A percentile compares a stretch with the other conserved stretches of the same genome.
These are phyloP conservation scores for Ectemnius lituratus DNA, from an alignment of 2,888 invertebrate genomes.

Conservation along the genomic window DNA sequence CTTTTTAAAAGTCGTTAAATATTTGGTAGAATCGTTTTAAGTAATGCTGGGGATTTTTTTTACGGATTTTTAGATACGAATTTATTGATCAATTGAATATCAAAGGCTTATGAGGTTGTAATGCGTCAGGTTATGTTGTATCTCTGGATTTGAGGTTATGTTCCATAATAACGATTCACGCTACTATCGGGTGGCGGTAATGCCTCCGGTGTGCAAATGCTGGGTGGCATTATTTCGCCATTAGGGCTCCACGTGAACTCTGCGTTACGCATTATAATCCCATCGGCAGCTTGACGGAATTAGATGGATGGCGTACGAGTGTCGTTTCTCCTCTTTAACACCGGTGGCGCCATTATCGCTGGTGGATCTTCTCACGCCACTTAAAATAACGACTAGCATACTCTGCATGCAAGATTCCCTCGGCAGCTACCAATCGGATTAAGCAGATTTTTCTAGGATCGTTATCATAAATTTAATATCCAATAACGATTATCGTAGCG, in stretches of 20 bases:
- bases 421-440: too few relatives aligned
- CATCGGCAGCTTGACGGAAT: constrained; percentile 45
- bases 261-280: constrained; percentile 47
- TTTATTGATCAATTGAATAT: too few relatives aligned
- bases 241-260: constrained; percentile 32
- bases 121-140: too few relatives aligned
- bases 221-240: constrained; percentile 40
- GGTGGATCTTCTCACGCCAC: background rate
- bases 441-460: too few relatives aligned
- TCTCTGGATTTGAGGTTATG: background rate
- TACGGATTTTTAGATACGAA: too few relatives aligned
- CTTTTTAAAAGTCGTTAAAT: too few relatives aligned
- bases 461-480: too few relatives aligned
- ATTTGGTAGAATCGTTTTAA: too few relatives aligned
- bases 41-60: too few relatives aligned
- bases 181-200: constrained; percentile 21
- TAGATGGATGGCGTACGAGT: constrained; percentile 25
- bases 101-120: too few relatives aligned
- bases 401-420: too few relatives aligned
- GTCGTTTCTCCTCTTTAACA: background rate
- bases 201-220: constrained; percentile 30
- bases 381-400: background rate
- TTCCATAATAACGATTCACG: constrained; percentile 1
- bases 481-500: too few relatives aligned
- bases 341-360: background rate